These are phyloP conservation scores for Pluvialis apricaria DNA, from an alignment of 2,113 vertebrate genomes.

Conservation along the genomic window DNA sequence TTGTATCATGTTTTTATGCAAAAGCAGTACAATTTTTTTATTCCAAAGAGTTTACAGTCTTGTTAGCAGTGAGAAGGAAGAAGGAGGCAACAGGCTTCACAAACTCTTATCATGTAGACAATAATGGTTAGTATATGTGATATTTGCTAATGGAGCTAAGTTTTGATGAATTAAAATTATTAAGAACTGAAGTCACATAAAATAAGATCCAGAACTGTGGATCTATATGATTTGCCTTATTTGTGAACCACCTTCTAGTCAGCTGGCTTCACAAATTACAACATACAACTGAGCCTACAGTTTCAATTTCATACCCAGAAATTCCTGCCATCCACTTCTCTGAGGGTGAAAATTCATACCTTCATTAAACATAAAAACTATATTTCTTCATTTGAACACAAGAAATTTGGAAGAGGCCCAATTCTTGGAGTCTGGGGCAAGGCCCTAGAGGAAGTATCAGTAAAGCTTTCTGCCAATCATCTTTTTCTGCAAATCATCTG, in stretches of 20 bases:
- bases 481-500: background rate
- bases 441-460: background rate
- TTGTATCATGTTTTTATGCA: background rate
- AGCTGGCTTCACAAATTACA: background rate
- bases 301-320: background rate
- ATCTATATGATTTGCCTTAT: background rate
- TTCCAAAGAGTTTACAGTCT: background rate
- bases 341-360: background rate
- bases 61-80: background rate
- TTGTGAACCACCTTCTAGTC: background rate
- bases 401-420: background rate
- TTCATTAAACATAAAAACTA: background rate
- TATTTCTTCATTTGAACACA: background rate
- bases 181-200: background rate
- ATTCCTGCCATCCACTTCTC: background rate
- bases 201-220: background rate
- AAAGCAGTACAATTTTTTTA: background rate
- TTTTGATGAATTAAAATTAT: background rate
- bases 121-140: background rate
- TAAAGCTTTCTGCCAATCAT: background rate
- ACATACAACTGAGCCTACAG: background rate
- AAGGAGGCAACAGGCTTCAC: background rate
- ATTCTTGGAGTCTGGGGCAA: background rate
- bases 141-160: background rate
- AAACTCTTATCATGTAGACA: background rate